Evolutionary conservation across 1,140 invertebrate genomes (phyloP).

Genomic region (Penaeus japonicus): DNA sequence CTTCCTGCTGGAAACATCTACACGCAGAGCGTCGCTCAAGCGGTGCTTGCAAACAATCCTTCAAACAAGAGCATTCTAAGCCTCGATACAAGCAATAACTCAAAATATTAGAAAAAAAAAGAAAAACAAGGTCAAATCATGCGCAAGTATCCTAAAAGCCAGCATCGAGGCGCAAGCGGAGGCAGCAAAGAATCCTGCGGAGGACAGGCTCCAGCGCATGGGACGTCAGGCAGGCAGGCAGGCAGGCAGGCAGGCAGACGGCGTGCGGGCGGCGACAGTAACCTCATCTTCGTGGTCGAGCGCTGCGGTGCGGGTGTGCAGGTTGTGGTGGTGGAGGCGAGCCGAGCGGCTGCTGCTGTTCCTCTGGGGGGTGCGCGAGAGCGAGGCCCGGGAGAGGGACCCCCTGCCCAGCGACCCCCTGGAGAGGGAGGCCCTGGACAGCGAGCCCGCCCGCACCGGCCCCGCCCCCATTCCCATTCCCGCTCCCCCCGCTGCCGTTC

Average conservation of each 20-base stretch:
- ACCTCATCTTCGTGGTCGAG: slow-evolving; percentile 58
- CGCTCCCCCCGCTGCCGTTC: too few species aligned
- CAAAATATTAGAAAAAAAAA: too few species aligned
- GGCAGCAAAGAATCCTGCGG: too few species aligned
- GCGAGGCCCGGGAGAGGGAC: slow-evolving; percentile 36
- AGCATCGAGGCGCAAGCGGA: too few species aligned
- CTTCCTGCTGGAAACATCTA: too few species aligned
- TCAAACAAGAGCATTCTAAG: too few species aligned
- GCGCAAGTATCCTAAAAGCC: too few species aligned
- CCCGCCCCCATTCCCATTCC: neutral
- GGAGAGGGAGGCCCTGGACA: slow-evolving; percentile 44
- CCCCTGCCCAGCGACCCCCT: slow-evolving; percentile 28
- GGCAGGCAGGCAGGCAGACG: neutral
- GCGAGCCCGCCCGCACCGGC: slow-evolving; percentile 7
- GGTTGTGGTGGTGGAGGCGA: slow-evolving; percentile 46
- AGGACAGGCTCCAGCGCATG: too few species aligned
- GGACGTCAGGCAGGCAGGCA: neutral
- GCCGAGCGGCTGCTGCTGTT: slow-evolving; percentile 46
- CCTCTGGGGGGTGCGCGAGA: slow-evolving; percentile 51
- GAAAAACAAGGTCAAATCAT: too few species aligned
- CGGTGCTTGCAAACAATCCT: too few species aligned
- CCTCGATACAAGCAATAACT: too few species aligned
- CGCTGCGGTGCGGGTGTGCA: slow-evolving; percentile 46
- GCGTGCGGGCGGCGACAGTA: neutral
- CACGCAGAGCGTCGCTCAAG: too few species aligned